phyloP scores from a whole-genome alignment of 2,113 vertebrate genomes.

The Egretta garzetta region DNA sequence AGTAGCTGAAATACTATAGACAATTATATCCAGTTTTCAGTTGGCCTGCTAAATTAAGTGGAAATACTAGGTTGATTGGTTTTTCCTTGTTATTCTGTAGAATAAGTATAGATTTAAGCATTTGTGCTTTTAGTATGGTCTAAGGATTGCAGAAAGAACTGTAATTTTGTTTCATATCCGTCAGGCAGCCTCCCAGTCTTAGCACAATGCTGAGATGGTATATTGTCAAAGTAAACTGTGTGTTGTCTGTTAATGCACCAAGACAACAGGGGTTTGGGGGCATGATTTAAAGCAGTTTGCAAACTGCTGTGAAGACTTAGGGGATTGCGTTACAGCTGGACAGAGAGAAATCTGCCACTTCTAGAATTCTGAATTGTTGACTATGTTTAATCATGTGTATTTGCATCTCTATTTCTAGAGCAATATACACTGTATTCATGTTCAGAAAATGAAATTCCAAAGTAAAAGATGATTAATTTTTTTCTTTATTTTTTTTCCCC shows the following conservation, averaged over 20 bases:
- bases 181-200: background rate
- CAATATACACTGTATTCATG: background rate
- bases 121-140: background rate
- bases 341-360: background rate
- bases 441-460: background rate
- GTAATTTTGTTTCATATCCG: background rate
- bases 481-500: background rate
- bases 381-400: background rate
- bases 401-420: background rate
- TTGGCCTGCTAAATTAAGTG: background rate
- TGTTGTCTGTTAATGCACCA: background rate
- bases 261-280: rapidly evolving
- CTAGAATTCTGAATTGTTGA: background rate
- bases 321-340: background rate
- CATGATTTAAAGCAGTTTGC: background rate
- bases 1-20: background rate
- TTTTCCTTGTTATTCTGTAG: background rate
- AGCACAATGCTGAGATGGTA: background rate
- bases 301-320: background rate
- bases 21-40: background rate
- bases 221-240: background rate
- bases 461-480: background rate
- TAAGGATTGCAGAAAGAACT: background rate
- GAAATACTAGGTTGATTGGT: background rate
- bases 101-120: background rate